Evolutionary conservation across 1,140 invertebrate genomes (phyloP), one percentile per base, ranked within the genome.

Genomic region (Macrosteles quadrilineatus): DNA sequence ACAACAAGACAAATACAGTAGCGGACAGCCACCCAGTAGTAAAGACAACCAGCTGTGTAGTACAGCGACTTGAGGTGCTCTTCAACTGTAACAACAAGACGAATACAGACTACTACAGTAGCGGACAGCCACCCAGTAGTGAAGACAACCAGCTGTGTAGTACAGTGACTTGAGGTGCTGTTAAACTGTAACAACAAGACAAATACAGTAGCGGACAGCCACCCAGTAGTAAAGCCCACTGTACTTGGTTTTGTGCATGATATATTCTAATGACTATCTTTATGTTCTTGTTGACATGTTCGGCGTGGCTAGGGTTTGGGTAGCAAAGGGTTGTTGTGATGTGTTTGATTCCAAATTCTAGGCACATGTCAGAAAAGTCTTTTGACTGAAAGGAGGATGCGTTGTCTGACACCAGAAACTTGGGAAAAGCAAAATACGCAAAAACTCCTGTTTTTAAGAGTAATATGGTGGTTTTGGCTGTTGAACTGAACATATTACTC

Each of bases 21-120:
- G 64, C 98, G 86, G 23, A 99, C 95, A 43, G 93, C 93, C 70
- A 91, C 90, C 97, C 97, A 99, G 79, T 95, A 90, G 57, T 95
- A 87, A 30, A 95, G 82, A 66, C 89, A 88, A 23, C 96, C 96
- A 23, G 96, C 94, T 75, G 89, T 87, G 77, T 91, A 88, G 80
- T 97, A 96, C n/a, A 98, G 82, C 71, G 83, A 81, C 73, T 90
- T 89, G 21, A 98, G 80, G 67, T 91, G 87, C 32, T 92, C 86
- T 73, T 86, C 83, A 0, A 97, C 89, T 76, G 85, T 86, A 70
- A 82, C 74, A 63, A 53, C 30, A 40, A n/a, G n/a, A n/a, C n/a
- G n/a, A n/a, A n/a, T n/a, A n/a, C 57, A 98, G 84, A 76, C 93
- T 94, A 43, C 95, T 96, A 77, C 95, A 97, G 78, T 97, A 95